These are phyloP conservation scores for Dryobotodes eremita DNA, from an alignment of 2,888 invertebrate genomes.

Conservation along the genomic window DNA sequence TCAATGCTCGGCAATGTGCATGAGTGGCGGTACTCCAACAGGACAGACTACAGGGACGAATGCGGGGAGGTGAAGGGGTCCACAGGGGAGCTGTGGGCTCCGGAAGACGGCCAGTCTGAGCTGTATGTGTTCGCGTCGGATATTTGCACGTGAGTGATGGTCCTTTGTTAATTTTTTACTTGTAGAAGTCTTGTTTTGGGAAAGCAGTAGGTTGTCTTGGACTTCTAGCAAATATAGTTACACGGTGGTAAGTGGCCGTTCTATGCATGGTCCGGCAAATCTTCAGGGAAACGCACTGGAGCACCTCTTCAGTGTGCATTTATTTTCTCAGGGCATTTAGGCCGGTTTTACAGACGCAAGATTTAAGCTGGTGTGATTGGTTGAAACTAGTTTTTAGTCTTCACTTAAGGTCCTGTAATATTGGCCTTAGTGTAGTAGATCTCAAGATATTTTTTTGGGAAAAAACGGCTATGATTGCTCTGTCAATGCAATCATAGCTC, in stretches of 20 bases:
- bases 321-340: background rate
- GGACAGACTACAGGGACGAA: conserved; percentile 90
- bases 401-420: background rate
- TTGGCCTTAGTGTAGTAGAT: background rate
- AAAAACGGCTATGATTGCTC: background rate
- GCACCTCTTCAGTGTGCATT: background rate
- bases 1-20: conserved; percentile 92
- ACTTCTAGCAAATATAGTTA: too few species aligned
- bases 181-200: background rate
- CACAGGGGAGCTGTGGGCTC: conserved; percentile 95
- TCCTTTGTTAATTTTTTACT: background rate
- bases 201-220: background rate
- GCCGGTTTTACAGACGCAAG: too few species aligned
- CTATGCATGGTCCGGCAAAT: background rate
- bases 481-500: background rate
- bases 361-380: too few species aligned
- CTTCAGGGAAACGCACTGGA: background rate
- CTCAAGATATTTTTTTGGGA: background rate
- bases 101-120: conserved; percentile 90
- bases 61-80: conserved; percentile 94
- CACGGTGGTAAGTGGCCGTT: background rate
- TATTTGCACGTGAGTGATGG: conserved; percentile 93
- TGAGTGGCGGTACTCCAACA: conserved; percentile 92
- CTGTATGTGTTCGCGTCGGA: conserved; percentile 94
- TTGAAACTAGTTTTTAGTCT: too few species aligned